Evolutionary conservation across 2,888 invertebrate genomes (phyloP).

Genomic region (Chymomyza amoena): DNA sequence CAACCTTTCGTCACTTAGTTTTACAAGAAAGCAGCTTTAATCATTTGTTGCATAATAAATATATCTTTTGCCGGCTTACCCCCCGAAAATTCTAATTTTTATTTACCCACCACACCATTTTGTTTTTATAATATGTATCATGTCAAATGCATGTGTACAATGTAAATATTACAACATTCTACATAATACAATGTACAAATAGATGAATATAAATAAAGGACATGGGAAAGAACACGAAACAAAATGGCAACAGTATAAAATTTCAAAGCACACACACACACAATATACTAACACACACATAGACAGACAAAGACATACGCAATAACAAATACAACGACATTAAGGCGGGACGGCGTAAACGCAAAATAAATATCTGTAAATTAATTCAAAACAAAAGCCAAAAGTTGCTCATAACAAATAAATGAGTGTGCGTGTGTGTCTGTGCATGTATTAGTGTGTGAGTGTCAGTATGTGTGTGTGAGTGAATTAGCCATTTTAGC

Average conservation of each 20-base stretch:
- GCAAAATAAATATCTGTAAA: conserved; percentile 45
- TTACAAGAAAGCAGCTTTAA: too few species aligned
- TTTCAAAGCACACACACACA: background rate
- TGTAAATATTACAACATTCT: background rate
- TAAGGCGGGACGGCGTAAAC: background rate
- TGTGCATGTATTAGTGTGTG: background rate
- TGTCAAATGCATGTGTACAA: background rate
- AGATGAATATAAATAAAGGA: background rate
- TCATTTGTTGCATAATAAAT: too few species aligned
- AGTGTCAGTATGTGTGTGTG: background rate
- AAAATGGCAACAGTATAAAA: background rate
- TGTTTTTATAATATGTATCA: background rate
- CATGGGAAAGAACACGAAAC: background rate
- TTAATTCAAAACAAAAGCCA: conserved; percentile 42
- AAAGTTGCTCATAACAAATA: conserved; percentile 10
- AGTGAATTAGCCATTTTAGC: background rate
- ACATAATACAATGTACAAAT: background rate
- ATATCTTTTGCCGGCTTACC: too few species aligned
- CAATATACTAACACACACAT: conserved; percentile 15
- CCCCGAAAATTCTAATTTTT: background rate
- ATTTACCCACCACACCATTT: background rate
- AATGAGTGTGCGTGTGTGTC: background rate
- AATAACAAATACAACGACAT: conserved; percentile 6
- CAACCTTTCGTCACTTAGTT: too few species aligned
- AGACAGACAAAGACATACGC: background rate